phyloP scores from a whole-genome alignment of 2,888 invertebrate genomes.

The Copidosoma aretas region DNA sequence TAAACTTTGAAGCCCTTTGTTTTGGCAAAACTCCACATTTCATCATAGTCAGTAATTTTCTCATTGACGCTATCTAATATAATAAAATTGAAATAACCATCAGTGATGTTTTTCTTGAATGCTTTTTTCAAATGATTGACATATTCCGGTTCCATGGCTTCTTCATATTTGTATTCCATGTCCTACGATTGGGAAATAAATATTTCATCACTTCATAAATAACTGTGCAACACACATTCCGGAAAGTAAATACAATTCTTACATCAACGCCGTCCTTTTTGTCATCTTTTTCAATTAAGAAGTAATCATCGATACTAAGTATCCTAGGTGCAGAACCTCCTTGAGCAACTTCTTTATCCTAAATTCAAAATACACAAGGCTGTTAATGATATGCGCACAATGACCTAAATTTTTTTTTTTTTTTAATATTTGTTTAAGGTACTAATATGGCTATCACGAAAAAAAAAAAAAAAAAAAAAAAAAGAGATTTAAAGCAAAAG shows the following conservation, averaged over 20 bases:
- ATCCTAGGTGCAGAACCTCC: conserved; percentile 90
- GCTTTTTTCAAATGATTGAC: conserved; percentile 82
- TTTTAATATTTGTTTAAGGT: neutral
- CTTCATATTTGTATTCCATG: conserved; percentile 89
- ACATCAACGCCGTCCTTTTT: conserved; percentile 73
- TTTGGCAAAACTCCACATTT: conserved; percentile 87
- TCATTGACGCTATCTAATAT: conserved; percentile 92
- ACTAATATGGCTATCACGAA: no score
- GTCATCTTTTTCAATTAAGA: conserved; percentile 84
- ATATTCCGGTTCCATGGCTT: conserved; percentile 82
- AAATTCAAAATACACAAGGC: conserved; percentile 37
- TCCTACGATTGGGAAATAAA: conserved; percentile 58
- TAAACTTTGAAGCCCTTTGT: conserved; percentile 89
- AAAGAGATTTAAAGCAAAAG: no score
- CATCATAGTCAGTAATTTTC: conserved; percentile 80
- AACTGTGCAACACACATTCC: conserved; percentile 8
- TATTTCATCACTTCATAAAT: conserved; percentile 9
- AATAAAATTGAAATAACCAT: conserved; percentile 90
- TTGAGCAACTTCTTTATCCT: conserved; percentile 79
- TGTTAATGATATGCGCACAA: no score
- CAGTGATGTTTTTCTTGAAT: conserved; percentile 87
- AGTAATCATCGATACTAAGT: conserved; percentile 94
- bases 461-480: no score
- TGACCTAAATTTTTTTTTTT: conserved; percentile 5
- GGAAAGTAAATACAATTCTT: conserved; percentile 40